These are phyloP conservation scores for Delphinus delphis DNA, from an alignment of 2,113 vertebrate genomes.

Conservation along the genomic window DNA sequence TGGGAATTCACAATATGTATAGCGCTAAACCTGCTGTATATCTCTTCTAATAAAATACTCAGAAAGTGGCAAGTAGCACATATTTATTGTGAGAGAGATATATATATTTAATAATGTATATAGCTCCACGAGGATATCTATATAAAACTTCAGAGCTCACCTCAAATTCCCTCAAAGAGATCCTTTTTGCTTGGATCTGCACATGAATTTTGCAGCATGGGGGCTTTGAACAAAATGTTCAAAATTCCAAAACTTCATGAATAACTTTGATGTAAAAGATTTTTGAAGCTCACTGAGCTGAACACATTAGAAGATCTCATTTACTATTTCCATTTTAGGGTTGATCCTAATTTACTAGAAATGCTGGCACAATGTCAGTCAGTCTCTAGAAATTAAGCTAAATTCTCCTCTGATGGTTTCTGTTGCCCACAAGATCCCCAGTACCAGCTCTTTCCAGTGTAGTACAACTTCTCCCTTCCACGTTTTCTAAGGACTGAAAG, in stretches of 20 bases:
- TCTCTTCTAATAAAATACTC: not conserved
- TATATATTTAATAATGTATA: constrained; percentile 62
- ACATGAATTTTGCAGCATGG: constrained; percentile 52
- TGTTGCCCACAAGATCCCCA: not conserved
- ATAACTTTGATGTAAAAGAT: constrained; percentile 65
- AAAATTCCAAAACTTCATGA: constrained; percentile 65
- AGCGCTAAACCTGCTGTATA: not conserved
- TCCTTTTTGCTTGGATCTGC: constrained; percentile 42
- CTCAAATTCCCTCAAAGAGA: constrained; percentile 63
- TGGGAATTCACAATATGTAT: not conserved
- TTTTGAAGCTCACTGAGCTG: constrained; percentile 59
- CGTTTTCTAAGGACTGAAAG: not conserved
- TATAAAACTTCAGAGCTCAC: constrained; percentile 64
- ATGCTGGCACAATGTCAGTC: not conserved
- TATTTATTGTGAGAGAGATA: not conserved
- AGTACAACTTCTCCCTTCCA: not conserved
- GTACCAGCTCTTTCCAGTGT: not conserved
- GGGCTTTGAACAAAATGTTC: constrained; percentile 63
- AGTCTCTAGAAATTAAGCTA: not conserved
- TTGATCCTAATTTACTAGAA: constrained; percentile 21
- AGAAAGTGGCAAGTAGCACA: not conserved
- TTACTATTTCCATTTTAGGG: constrained; percentile 39
- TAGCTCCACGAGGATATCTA: constrained; percentile 8
- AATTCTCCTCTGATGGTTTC: not conserved
- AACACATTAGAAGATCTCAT: constrained; percentile 50